Percentiles rank a stretch among this genome's conserved stretches.
Conservation (phyloP, 53 echinoderm and acorn worm species). For the Henricia sp. region DNA sequence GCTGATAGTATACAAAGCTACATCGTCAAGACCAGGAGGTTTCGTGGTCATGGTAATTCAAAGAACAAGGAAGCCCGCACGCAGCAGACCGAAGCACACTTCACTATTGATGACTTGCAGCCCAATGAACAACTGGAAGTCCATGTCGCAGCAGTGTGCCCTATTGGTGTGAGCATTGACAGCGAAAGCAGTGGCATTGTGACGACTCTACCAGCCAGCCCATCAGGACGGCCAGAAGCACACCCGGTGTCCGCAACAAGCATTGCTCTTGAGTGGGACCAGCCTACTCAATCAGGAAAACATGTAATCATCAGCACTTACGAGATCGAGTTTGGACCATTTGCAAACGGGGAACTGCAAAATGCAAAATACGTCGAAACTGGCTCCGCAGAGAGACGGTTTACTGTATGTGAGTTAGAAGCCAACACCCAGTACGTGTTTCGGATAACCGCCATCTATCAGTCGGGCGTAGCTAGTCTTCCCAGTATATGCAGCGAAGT, state of each 20-base stretch:
- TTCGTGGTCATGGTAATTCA: background rate
- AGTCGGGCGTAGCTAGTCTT: slow-evolving; percentile 37
- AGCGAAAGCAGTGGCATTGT: slow-evolving; percentile 5
- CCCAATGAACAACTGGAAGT: slow-evolving; percentile 22
- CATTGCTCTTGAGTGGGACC: slow-evolving; percentile 46
- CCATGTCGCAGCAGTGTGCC: slow-evolving; percentile 38
- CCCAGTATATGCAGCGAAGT: slow-evolving; percentile 20
- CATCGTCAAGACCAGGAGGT: slow-evolving; percentile 35
- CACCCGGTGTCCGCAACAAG: slow-evolving; percentile 12
- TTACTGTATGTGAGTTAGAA: slow-evolving; percentile 30
- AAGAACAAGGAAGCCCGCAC: background rate
- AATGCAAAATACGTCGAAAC: background rate
- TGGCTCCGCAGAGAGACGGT: background rate
- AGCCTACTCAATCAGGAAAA: slow-evolving; percentile 43
- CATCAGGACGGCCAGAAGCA: slow-evolving; percentile 37
- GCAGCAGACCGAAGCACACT: background rate
- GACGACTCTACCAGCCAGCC: slow-evolving; percentile 51
- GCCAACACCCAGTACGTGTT: slow-evolving; percentile 51
- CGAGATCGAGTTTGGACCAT: background rate
- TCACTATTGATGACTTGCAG: slow-evolving; percentile 18
- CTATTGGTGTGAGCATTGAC: slow-evolving; percentile 28
- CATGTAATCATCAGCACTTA: slow-evolving; percentile 14
- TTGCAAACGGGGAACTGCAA: background rate
- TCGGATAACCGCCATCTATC: slow-evolving; percentile 52
- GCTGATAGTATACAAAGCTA: slow-evolving; percentile 3